phyloP scores from a whole-genome alignment of 1,140 invertebrate species.

The Sinonovacula constricta region DNA sequence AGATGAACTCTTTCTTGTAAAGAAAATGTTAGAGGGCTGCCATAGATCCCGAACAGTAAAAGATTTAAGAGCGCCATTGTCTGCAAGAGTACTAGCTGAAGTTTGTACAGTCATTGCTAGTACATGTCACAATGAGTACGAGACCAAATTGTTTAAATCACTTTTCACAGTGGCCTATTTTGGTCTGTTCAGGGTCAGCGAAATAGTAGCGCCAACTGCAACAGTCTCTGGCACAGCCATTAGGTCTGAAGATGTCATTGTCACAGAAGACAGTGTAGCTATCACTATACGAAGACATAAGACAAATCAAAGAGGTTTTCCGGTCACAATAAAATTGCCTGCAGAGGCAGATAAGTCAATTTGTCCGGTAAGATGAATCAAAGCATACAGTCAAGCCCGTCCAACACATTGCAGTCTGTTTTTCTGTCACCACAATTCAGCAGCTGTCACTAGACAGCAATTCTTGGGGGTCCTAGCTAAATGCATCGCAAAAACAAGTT shows the following conservation, averaged over 20 bases:
- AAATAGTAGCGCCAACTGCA: not conserved
- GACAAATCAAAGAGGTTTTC: slow-evolving; percentile 19
- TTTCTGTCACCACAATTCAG: slow-evolving; percentile 15
- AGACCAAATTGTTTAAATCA: slow-evolving; percentile 9
- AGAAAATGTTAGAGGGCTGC: slow-evolving; percentile 34
- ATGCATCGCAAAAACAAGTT: not conserved
- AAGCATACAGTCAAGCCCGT: no score
- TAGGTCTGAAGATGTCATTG: not conserved
- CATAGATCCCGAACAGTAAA: not conserved
- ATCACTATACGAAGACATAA: slow-evolving; percentile 14
- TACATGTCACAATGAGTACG: not conserved
- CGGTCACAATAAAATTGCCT: slow-evolving; percentile 5
- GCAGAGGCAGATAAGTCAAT: not conserved
- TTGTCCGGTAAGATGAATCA: not conserved
- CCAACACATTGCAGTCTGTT: not conserved
- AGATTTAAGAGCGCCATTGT: not conserved
- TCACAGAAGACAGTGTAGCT: no score
- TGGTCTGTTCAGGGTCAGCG: slow-evolving; percentile 29
- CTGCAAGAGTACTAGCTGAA: not conserved
- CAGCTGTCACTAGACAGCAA: not conserved
- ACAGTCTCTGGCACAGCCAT: not conserved
- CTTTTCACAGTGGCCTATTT: slow-evolving; percentile 35
- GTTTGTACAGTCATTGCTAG: not conserved
- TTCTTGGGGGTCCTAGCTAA: not conserved
- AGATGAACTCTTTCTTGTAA: slow-evolving; percentile 7